Conservation (phyloP, 2,888 invertebrate species). For the Liodrosophila aerea region DNA sequence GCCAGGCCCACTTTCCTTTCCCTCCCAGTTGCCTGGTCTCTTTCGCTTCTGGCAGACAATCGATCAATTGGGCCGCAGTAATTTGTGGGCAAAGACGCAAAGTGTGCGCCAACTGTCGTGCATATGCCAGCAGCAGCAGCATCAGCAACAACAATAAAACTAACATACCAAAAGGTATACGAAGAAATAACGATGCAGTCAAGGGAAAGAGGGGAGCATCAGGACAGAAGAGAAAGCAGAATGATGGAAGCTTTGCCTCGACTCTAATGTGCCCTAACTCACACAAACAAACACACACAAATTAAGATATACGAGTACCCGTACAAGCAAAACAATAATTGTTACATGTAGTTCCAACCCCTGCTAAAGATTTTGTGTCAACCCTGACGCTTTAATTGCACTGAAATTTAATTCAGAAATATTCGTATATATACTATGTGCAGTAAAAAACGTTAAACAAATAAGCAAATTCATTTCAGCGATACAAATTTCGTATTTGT, state of each 20-base stretch:
- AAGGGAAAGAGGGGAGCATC: background rate
- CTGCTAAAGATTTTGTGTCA: no score
- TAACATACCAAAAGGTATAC: slow-evolving; percentile 6
- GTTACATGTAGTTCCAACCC: no score
- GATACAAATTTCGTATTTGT: no score
- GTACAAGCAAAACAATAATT: background rate
- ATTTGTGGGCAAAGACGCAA: slow-evolving; percentile 71
- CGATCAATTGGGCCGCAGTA: slow-evolving; percentile 77
- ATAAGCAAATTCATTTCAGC: background rate
- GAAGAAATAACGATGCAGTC: slow-evolving; percentile 10
- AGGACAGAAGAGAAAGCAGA: background rate
- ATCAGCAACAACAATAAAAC: slow-evolving; percentile 28
- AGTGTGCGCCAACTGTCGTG: slow-evolving; percentile 63
- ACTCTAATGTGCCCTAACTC: slow-evolving; percentile 18
- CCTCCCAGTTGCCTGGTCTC: slow-evolving; percentile 11
- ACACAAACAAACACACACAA: background rate
- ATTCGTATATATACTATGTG: background rate
- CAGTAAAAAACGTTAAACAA: background rate
- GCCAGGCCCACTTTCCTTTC: slow-evolving; percentile 10
- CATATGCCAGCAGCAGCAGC: slow-evolving; percentile 39
- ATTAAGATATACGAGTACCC: background rate
- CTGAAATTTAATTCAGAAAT: slow-evolving; percentile 3
- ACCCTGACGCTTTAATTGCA: slow-evolving; percentile 12
- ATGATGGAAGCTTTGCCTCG: background rate
- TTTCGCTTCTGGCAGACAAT: slow-evolving; percentile 58